Percentiles rank a stretch among this genome's conserved stretches.
phyloP scores from a whole-genome alignment of 2,113 vertebrate species.

The Elachura formosa region DNA sequence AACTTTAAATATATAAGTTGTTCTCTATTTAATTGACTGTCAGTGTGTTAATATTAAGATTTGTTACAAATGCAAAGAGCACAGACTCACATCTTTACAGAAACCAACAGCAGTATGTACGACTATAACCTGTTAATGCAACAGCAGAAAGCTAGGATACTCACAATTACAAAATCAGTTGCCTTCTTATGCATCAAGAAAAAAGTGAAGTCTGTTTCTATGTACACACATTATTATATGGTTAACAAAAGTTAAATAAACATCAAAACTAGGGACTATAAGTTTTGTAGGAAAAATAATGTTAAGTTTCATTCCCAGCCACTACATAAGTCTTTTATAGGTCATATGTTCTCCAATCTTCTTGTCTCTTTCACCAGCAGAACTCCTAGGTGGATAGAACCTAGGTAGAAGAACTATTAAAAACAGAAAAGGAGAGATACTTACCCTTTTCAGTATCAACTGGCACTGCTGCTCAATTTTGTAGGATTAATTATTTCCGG shows the following conservation, averaged over 20 bases:
- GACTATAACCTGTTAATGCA: background rate
- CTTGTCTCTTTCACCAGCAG: background rate
- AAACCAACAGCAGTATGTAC: background rate
- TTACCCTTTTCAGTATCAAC: background rate
- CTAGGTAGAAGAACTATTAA: background rate
- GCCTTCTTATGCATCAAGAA: background rate
- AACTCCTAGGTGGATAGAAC: background rate
- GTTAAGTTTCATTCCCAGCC: background rate
- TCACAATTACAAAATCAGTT: background rate
- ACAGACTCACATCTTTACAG: background rate
- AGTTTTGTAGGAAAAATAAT: background rate
- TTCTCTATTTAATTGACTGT: background rate
- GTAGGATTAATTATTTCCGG: background rate
- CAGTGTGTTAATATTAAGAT: background rate
- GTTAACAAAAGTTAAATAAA: background rate
- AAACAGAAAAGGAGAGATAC: background rate
- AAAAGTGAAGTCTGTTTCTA: background rate
- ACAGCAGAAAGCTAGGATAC: background rate
- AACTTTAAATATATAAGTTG: too few species aligned
- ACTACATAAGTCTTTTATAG: background rate
- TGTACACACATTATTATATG: background rate
- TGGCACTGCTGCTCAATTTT: background rate
- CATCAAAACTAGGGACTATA: background rate
- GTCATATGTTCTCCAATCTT: background rate
- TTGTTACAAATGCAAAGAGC: background rate